Conservation (phyloP, 2,888 invertebrate species). For the Sicus ferrugineus region DNA sequence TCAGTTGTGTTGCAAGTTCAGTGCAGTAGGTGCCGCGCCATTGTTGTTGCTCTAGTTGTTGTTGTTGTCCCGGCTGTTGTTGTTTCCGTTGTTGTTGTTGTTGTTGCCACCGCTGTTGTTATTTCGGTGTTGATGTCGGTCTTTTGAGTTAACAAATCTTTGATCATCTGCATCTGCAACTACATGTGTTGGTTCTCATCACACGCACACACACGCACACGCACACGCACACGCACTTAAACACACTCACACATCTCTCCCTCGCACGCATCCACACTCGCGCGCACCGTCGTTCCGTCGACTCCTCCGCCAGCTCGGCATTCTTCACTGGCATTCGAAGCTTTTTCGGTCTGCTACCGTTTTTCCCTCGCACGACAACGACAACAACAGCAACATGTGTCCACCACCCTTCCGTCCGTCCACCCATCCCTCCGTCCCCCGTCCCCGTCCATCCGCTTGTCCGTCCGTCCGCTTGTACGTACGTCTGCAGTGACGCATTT, state of each 20-base stretch:
- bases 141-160: slow-evolving; percentile 32
- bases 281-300: slow-evolving; percentile 36
- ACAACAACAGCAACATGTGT: background rate
- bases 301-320: background rate
- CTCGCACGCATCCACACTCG: slow-evolving; percentile 5
- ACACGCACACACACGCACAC: slow-evolving; percentile 38
- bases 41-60: slow-evolving; percentile 28
- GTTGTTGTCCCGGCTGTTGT: slow-evolving; percentile 11
- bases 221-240: slow-evolving; percentile 39
- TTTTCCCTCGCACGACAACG: slow-evolving; percentile 5
- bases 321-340: background rate
- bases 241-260: background rate
- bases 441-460: background rate
- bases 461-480: background rate
- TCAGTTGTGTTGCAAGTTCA: slow-evolving; percentile 42
- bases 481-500: slow-evolving; percentile 45
- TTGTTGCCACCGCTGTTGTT: slow-evolving; percentile 28
- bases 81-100: slow-evolving; percentile 3
- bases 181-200: background rate
- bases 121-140: slow-evolving; percentile 33
- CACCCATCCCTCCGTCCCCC: background rate
- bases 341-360: slow-evolving; percentile 3
- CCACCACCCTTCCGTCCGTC: too few relatives aligned
- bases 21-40: too few relatives aligned
- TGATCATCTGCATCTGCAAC: slow-evolving; percentile 21